Evolutionary conservation across 2,888 invertebrate species (phyloP).

Genomic region (Euphydryas editha): DNA sequence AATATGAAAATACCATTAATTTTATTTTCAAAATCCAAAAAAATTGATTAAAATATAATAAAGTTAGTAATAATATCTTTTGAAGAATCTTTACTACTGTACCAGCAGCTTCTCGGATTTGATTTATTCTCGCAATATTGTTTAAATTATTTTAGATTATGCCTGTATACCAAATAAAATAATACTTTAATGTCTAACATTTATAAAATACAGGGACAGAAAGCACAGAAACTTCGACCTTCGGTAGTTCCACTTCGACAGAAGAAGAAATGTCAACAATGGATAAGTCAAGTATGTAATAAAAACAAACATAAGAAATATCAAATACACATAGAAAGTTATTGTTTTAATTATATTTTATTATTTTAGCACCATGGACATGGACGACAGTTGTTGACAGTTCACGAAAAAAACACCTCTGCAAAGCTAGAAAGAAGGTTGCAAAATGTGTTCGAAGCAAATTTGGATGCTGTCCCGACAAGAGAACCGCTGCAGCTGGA

Average conservation of each 20-base stretch:
- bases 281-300: constrained; percentile 37
- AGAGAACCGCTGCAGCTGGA: constrained; percentile 89
- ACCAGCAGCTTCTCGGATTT: too few relatives aligned
- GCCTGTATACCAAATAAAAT: neutral
- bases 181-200: neutral
- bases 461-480: constrained; percentile 95
- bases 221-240: constrained; percentile 21
- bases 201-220: neutral
- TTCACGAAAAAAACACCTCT: constrained; percentile 76
- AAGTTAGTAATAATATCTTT: neutral
- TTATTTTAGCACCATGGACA: constrained; percentile 72
- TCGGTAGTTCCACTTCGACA: constrained; percentile 11
- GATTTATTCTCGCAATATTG: too few relatives aligned
- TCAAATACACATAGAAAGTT: constrained; percentile 19
- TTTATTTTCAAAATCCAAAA: too few relatives aligned
- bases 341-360: neutral
- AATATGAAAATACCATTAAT: neutral
- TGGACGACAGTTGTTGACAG: constrained; percentile 79
- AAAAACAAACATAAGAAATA: neutral
- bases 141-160: too few relatives aligned
- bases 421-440: constrained; percentile 80
- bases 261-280: constrained; percentile 18
- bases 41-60: neutral
- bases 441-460: constrained; percentile 84
- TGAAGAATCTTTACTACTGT: too few relatives aligned